phyloP scores from a whole-genome alignment of 64 coral and sea anemone species.

The Montipora cactus region DNA sequence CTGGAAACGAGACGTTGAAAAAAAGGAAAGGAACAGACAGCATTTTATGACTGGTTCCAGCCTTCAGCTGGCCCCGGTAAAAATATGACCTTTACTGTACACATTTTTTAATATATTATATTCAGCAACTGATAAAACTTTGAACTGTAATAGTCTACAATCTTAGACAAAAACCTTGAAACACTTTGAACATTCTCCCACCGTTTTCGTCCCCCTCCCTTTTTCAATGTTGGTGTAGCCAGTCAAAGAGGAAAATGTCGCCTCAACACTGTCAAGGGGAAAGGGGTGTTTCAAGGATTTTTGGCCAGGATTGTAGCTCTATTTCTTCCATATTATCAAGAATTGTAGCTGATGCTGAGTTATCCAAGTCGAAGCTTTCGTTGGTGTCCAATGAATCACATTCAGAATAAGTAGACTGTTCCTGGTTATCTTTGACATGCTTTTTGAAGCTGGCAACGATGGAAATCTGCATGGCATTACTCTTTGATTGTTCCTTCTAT shows the following conservation, averaged over 20 bases:
- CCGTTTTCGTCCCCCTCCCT: too few relatives aligned
- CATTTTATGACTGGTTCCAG: background rate
- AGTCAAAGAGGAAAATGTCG: too few relatives aligned
- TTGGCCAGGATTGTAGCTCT: background rate
- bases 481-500: slow-evolving; percentile 38
- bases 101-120: slow-evolving; percentile 61
- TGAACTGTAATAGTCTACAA: background rate
- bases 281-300: too few relatives aligned
- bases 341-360: slow-evolving; percentile 74
- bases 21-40: background rate
- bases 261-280: too few relatives aligned
- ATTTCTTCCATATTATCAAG: slow-evolving; percentile 70
- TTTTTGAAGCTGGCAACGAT: slow-evolving; percentile 32
- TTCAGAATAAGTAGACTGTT: slow-evolving; percentile 42
- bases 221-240: too few relatives aligned
- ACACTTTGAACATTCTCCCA: too few relatives aligned
- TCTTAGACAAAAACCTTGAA: too few relatives aligned
- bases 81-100: slow-evolving; percentile 16
- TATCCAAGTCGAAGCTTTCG: slow-evolving; percentile 63
- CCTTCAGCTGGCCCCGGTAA: background rate
- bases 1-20: background rate
- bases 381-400: slow-evolving; percentile 67
- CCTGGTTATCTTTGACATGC: background rate
- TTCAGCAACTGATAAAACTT: too few relatives aligned
- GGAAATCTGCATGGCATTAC: slow-evolving; percentile 25